Evolutionary conservation across 2,113 vertebrate species (phyloP).

Genomic region (Clupea harengus): DNA sequence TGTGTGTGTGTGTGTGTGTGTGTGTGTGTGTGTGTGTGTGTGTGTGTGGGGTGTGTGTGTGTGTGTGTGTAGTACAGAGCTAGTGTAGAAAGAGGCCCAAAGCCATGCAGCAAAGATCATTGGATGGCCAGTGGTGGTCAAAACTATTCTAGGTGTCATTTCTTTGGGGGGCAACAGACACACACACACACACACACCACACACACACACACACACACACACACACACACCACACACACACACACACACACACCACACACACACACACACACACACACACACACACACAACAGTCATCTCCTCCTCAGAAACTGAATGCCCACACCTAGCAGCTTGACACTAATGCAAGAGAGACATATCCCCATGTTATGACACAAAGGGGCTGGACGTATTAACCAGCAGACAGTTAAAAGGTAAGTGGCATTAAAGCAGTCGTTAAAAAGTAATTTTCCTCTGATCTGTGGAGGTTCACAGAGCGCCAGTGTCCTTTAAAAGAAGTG

Average conservation of each 20-base stretch:
- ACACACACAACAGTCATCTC: too few relatives aligned
- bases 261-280: too few relatives aligned
- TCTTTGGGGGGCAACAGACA: not conserved
- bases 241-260: not conserved
- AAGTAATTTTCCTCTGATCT: not conserved
- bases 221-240: not conserved
- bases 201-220: conserved; percentile 6
- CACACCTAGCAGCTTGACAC: too few relatives aligned
- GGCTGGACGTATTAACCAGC: not conserved
- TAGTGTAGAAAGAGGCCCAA: too few relatives aligned
- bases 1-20: too few relatives aligned
- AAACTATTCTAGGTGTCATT: too few relatives aligned
- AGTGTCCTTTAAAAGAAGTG: not conserved
- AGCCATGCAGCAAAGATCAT: too few relatives aligned
- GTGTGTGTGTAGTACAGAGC: too few relatives aligned
- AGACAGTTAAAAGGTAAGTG: not conserved
- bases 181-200: not conserved
- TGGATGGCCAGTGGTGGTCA: too few relatives aligned
- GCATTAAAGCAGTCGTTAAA: not conserved
- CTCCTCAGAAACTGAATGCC: too few relatives aligned
- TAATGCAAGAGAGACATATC: too few relatives aligned
- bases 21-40: too few relatives aligned
- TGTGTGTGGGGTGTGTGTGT: not conserved
- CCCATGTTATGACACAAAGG: not conserved
- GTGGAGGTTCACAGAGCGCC: not conserved